Conservation (phyloP, 2,113 vertebrate genomes). For the Murina feae region DNA sequence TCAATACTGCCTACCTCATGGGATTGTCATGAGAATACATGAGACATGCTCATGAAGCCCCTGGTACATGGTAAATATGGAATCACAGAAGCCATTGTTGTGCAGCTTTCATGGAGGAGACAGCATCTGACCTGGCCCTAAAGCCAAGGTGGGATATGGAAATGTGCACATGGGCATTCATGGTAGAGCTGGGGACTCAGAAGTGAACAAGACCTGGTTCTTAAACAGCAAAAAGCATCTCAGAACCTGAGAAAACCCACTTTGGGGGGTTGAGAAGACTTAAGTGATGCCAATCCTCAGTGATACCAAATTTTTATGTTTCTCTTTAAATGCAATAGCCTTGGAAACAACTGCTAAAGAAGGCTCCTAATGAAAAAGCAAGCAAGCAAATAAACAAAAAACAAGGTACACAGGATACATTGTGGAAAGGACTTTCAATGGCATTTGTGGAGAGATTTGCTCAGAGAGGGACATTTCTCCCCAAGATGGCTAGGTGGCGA, state of each 20-base stretch:
- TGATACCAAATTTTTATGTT: background rate
- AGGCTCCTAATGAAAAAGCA: background rate
- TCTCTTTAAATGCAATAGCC: background rate
- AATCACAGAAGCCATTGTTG: background rate
- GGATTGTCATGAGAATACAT: background rate
- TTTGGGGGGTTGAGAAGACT: background rate
- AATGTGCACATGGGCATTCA: accelerated
- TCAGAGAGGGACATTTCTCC: background rate
- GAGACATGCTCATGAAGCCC: background rate
- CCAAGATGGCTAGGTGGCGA: background rate
- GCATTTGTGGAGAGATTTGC: background rate
- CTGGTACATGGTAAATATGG: background rate
- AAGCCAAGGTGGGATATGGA: background rate
- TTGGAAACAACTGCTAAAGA: background rate
- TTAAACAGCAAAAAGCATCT: background rate
- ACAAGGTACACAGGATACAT: accelerated
- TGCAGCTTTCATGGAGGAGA: background rate
- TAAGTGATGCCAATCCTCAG: background rate
- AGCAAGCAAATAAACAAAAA: too few relatives aligned
- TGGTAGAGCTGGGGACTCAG: background rate
- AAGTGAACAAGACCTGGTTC: background rate
- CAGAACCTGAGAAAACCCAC: background rate
- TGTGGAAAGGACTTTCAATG: background rate
- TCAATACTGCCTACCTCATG: background rate
- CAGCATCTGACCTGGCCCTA: background rate